Evolutionary conservation across 2,797 vertebrate species (phyloP).

Genomic region (Centroberyx gerrardi): DNA sequence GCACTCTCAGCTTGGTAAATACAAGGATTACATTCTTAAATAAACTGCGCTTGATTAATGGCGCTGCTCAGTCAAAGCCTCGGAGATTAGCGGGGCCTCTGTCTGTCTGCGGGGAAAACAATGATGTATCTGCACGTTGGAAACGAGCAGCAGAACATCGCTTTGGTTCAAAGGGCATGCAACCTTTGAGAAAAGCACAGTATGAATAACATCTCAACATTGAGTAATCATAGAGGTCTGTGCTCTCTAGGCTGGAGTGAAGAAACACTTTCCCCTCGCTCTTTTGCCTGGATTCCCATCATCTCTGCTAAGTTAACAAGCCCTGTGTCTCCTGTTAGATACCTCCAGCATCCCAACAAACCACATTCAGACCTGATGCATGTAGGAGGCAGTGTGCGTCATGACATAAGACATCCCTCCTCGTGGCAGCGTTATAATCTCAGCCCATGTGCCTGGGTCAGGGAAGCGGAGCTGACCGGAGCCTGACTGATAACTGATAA

Average conservation of each 20-base stretch:
- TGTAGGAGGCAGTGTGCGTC: constrained; percentile 19
- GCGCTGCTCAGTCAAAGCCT: background rate
- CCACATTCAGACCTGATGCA: constrained; percentile 2
- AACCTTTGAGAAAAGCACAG: background rate
- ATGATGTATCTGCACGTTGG: background rate
- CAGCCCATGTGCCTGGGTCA: background rate
- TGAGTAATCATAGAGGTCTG: background rate
- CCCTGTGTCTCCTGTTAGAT: constrained; percentile 23
- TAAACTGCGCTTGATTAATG: constrained; percentile 43
- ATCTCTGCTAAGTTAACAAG: constrained; percentile 19
- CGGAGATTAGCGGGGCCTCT: constrained; percentile 13
- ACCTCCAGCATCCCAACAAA: background rate
- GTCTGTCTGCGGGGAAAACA: constrained; percentile 12
- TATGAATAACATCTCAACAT: constrained; percentile 6
- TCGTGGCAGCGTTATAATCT: background rate
- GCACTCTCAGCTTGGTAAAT: constrained; percentile 42
- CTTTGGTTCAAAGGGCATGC: background rate
- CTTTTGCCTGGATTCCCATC: constrained; percentile 37
- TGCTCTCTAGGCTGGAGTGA: background rate
- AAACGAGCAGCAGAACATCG: constrained; percentile 17
- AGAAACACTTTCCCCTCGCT: background rate
- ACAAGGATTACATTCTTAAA: constrained; percentile 43
- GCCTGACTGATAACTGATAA: background rate
- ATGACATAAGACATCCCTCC: constrained; percentile 9
- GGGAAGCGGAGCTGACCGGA: constrained; percentile 7